phyloP scores from a whole-genome alignment of 2,797 vertebrate genomes.

The Acropternis orthonyx region DNA sequence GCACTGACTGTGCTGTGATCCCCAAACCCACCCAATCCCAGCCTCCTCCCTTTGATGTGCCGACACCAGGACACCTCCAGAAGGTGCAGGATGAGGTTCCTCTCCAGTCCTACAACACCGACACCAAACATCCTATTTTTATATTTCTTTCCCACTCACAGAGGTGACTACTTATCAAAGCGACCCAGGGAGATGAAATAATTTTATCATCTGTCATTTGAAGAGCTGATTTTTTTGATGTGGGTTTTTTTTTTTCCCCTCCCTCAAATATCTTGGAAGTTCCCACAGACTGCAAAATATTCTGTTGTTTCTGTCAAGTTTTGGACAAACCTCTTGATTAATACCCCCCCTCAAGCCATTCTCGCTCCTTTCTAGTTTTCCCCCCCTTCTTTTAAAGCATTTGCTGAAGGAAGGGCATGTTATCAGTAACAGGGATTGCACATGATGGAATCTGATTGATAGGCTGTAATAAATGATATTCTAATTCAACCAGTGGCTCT shows the following conservation, averaged over 20 bases:
- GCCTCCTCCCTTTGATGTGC: neutral
- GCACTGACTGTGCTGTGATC: neutral
- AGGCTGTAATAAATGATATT: conserved; percentile 36
- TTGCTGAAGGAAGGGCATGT: neutral
- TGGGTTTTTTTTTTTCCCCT: no score
- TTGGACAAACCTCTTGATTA: neutral
- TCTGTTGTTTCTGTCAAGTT: conserved; percentile 5
- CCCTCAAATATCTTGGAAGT: neutral
- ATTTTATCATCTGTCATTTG: conserved; percentile 25
- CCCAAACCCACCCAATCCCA: neutral
- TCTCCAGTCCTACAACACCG: neutral
- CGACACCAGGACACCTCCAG: neutral
- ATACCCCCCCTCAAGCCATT: neutral
- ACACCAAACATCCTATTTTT: neutral
- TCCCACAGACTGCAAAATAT: neutral
- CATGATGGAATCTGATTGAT: conserved; percentile 37
- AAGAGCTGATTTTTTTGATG: neutral
- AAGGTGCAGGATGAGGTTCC: neutral
- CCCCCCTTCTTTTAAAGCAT: neutral
- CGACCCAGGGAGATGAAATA: conserved; percentile 14
- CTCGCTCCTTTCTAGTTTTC: neutral
- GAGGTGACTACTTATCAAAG: conserved; percentile 1
- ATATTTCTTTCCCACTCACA: neutral
- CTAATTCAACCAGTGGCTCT: conserved; percentile 12
- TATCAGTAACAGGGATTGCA: neutral